Evolutionary conservation across 2,888 invertebrate genomes (phyloP).

Genomic region (Volucella zonaria): DNA sequence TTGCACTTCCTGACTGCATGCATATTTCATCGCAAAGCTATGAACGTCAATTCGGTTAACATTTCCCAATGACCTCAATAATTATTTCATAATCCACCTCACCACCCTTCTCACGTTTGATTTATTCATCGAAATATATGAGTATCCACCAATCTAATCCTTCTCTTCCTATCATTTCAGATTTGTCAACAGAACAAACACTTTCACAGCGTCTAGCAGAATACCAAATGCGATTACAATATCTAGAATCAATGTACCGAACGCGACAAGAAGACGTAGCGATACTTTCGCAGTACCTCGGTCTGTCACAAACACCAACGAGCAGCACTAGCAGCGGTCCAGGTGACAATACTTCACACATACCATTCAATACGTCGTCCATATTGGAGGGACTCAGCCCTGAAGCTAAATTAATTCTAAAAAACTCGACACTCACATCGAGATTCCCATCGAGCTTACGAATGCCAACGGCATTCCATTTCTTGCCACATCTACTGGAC

Average conservation of each 20-base stretch:
- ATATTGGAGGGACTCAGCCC: slow-evolving; percentile 82
- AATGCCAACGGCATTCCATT: slow-evolving; percentile 91
- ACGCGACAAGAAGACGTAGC: slow-evolving; percentile 90
- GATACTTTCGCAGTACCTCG: slow-evolving; percentile 87
- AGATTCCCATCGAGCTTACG: slow-evolving; percentile 85
- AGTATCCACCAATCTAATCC: not conserved
- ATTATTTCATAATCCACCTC: no score
- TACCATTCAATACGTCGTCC: slow-evolving; percentile 68
- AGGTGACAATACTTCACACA: slow-evolving; percentile 74
- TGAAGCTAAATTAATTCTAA: slow-evolving; percentile 82
- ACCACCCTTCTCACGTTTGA: no score
- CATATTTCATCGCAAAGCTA: no score
- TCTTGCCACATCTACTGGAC: slow-evolving; percentile 93
- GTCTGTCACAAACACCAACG: slow-evolving; percentile 80
- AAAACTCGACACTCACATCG: slow-evolving; percentile 83
- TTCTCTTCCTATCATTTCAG: slow-evolving; percentile 80
- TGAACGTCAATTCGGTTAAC: no score
- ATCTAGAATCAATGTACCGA: slow-evolving; percentile 90
- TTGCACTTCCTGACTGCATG: no score
- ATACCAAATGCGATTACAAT: slow-evolving; percentile 90
- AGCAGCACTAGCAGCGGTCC: slow-evolving; percentile 75
- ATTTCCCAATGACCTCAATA: no score
- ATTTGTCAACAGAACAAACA: slow-evolving; percentile 86
- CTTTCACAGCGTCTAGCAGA: slow-evolving; percentile 89
- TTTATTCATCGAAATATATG: not conserved